Base-by-base conservation (phyloP, 2,888 invertebrate species). In the Cremastinae sp. region DNA sequence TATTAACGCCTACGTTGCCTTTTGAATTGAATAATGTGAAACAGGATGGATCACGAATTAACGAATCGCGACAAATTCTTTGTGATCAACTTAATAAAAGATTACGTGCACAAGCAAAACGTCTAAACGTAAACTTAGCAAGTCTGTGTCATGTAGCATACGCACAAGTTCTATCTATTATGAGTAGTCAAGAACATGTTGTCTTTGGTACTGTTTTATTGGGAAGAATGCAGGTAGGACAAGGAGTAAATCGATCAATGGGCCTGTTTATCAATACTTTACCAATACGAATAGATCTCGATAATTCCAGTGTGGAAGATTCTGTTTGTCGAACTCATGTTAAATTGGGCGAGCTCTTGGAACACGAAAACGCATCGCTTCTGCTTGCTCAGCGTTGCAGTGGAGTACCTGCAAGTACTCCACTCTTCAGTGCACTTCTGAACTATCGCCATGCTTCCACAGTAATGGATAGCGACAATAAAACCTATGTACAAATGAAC, bases 141-240 rank as follows among this genome's bases (percentile, higher is more conserved):
- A 61, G 45, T 28, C 59, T 61, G 20, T 61, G 59, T 22, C 59
- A 61, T 10, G 45, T 61, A n/a, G 59, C 59, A 9, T 61, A 16
- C 4, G 59, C 28, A 8, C 59, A 28, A 61, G 43, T 61, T 10
- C 8, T 61, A 4, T 45, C 59, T 1, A 14, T 22, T 10, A 61
- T n/a, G 43, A 45, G 45, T 4, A 45, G 59, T 10, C 59, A 16
- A 45, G 7, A 28, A 18, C 9, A 9, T 1, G 45, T 61, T 9
- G 59, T 61, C 2, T 61, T 61, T 9, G 14, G 22, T 28, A 61
- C 59, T 28, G 59, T 61, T 1, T 28, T 61, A 12, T 45, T 45
- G 5, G 59, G 59, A 9, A 20, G 59, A 2, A 45, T 45, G 59
- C 59, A 28, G 2, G 10, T 45, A 28, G 14, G 35, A 1, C 14